Evolutionary conservation across 2,113 vertebrate genomes (phyloP).

Genomic region (Callospermophilus lateralis): DNA sequence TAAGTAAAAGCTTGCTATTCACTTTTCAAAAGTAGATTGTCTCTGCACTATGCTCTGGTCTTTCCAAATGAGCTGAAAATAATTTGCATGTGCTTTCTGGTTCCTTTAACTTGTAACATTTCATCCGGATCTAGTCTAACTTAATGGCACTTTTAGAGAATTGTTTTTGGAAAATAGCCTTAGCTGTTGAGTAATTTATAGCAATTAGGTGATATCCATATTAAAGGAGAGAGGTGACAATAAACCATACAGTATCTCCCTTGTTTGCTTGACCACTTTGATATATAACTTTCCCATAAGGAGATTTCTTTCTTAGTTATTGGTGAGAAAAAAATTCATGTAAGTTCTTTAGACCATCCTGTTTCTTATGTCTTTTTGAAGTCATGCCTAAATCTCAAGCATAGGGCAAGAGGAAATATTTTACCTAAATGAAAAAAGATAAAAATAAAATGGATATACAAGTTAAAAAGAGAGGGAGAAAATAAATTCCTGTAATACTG

Average conservation of each 20-base stretch:
- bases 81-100: constrained; percentile 24
- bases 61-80: constrained; percentile 69
- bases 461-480: constrained; percentile 28
- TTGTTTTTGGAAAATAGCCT: constrained; percentile 68
- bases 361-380: neutral
- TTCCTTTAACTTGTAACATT: constrained; percentile 57
- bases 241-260: neutral
- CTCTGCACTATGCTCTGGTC: neutral
- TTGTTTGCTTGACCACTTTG: neutral
- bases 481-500: neutral
- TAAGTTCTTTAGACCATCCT: neutral
- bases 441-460: neutral
- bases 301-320: constrained; percentile 15
- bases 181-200: neutral
- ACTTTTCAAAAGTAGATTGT: constrained; percentile 65
- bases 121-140: constrained; percentile 14
- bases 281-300: neutral
- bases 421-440: neutral
- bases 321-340: neutral
- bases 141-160: constrained; percentile 36
- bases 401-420: neutral
- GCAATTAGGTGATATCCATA: neutral
- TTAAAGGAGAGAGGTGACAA: neutral
- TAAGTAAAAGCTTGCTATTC: constrained; percentile 55
- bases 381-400: neutral